Evolutionary conservation across 2,888 invertebrate species (phyloP), one percentile per base, ranked within the genome.

Genomic region (Eulithis testata): DNA sequence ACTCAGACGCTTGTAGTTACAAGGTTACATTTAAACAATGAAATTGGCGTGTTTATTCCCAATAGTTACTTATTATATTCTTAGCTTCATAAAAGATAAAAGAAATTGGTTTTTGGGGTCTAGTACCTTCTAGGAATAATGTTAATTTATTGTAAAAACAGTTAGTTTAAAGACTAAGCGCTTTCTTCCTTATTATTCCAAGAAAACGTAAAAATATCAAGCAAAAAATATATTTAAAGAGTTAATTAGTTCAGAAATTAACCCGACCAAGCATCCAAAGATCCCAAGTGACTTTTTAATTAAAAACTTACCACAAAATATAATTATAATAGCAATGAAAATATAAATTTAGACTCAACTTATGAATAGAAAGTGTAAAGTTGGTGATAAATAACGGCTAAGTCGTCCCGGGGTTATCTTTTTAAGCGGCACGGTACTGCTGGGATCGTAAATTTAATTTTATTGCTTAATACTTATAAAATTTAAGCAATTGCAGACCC

Each of bases 361-460:
- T 79, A 79, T 85, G 83, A 83, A 85, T 83, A 82, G 81, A 81
- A 79, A 77, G 79, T 78, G 76, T 78, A 71, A 84, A 84, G 78
- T 83, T 77, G 76, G 72, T 76, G 73, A 82, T 87, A 85, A 86
- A 86, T 84, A 85, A 82, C 78, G 79, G 74, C 80, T 79, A 84
- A 84, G 82, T 81, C 80, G 80, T 85, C 86, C 81, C 78, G 73
- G 74, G 85, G 86, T 86, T 85, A 86, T 86, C 86, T 85, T 83
- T 82, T 81, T 81, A 82, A 84, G 82, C 79, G 78, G 80, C 79
- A 77, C 66, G 74, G 70, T 66, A 68, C 69, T 72, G 76, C 77
- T 79, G 81, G 82, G 73, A 73, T 76, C 84, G 79, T 87, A 86
- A 87, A 87, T 86, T 86, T 81, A 76, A 83, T 85, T 84, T 85